Evolutionary conservation across 2,797 vertebrate genomes (phyloP), one percentile per base, ranked within the genome.

Genomic region (Sebastes iracundus): DNA sequence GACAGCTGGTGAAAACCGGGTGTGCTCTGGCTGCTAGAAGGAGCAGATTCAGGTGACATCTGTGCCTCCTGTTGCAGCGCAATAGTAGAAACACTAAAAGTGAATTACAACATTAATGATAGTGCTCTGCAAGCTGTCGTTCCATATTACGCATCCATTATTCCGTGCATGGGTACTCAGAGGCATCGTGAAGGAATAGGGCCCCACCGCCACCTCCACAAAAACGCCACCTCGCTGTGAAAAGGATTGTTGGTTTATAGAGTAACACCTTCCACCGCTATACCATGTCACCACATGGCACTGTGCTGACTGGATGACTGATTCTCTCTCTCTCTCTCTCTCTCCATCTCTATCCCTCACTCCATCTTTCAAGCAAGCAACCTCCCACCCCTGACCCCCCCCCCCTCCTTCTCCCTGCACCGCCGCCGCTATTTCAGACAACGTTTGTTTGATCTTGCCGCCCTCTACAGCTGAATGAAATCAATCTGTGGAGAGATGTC

Each of bases 31-130:
- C 92, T 90, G 86, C 87, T 77, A 55, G 84, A 70, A 85, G 89
- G 83, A 89, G 88, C 93, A 93, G 91, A 93, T 91, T 94, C 94
- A 93, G 92, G 94, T 93, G 93, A 92, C 94, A 95, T 94, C 93
- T 95, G 94, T 72, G 93, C 93, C 90, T 94, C 93, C 94, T 92
- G 94, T 93, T 90, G 91, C 92, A 88, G 91, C 72, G 91, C 91
- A 91, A 91, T 90, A 87, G 84, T 86, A 87, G 92, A 93, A 93
- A 89, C 93, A 92, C 88, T 94, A 95, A 94, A 93, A 93, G 93
- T 94, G 94, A 94, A 94, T 95, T 94, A 93, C 91, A 92, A 91
- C 94, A 93, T 93, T 94, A 94, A 95, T 93, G 94, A 91, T 89
- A 83, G 93, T 77, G 86, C 93, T 94, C 93, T 93, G 93, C 94